Conservation (phyloP, 1,140 invertebrate species). For the Drosophila lini region DNA sequence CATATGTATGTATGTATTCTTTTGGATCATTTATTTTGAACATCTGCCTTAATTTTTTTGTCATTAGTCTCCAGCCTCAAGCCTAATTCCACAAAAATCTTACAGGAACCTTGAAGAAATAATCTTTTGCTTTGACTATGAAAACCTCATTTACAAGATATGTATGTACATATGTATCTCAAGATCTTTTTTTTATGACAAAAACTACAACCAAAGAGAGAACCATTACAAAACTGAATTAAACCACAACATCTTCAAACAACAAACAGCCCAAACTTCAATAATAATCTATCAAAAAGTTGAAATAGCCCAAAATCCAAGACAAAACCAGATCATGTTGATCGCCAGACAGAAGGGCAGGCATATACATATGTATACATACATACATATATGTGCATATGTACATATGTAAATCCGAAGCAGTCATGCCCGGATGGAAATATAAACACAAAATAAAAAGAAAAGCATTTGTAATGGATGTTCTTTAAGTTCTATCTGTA, state of each 20-base stretch:
- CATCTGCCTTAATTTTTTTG: conserved; percentile 10
- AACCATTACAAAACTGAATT: conserved; percentile 60
- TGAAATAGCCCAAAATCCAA: conserved; percentile 64
- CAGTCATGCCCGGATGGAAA: conserved; percentile 55
- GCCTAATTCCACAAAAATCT: conserved; percentile 21
- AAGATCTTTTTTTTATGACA: conserved; percentile 55
- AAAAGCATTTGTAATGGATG: conserved; percentile 71
- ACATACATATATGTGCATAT: neutral
- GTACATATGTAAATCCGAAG: conserved; percentile 3
- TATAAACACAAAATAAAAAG: conserved; percentile 68
- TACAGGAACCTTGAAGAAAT: conserved; percentile 48
- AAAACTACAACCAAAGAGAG: conserved; percentile 23
- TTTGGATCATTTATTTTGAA: conserved; percentile 1
- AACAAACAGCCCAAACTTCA: conserved; percentile 48
- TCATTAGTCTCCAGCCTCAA: conserved; percentile 20
- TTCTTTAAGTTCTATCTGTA: conserved; percentile 29
- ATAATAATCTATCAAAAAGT: conserved; percentile 72
- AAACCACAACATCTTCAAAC: conserved; percentile 48
- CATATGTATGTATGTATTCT: neutral
- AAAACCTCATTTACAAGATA: conserved; percentile 32
- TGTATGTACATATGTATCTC: conserved; percentile 35
- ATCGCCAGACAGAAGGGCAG: conserved; percentile 40
- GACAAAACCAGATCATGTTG: conserved; percentile 73
- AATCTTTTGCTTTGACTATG: conserved; percentile 16
- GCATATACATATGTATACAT: neutral